Evolutionary conservation across 2,113 vertebrate genomes (phyloP), one percentile per base, ranked within the genome.

Genomic region (Lucifuga dentata): DNA sequence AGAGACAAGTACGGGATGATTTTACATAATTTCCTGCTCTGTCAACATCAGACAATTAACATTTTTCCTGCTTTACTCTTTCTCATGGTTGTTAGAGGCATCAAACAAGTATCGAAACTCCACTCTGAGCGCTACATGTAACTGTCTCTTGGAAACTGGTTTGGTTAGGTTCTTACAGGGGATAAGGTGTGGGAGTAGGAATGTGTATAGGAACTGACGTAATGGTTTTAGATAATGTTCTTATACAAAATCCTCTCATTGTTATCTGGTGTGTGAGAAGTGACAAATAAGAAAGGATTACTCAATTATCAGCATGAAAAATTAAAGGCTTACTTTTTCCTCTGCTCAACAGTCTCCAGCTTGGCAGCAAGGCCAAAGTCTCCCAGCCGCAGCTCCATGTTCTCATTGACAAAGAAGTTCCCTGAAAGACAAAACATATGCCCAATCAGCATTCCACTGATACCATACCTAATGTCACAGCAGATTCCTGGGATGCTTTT

Each of bases 391-490:
- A 99, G 88, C 64, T 99, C 97, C 97, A 99, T 99, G 88, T 96
- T 95, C 84, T 98, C 97, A n/a, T 95, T 99, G 84, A 99, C 93
- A 91, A 99, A 99, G 80, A 99, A 98, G 85, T 99, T 99, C 78
- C 97, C 98, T 99, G 59, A 59, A 78, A 81, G 51, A 77, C 67
- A 66, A 70, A 45, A 40, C 71, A 83, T 78, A 53, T 15, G 50
- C 36, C 36, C 7, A 5, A 78, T 85, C 62, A 84, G 81, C 81
- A 80, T 81, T 83, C 75, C 68, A 53, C 60, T 57, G 38, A 76
- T 76, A 48, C 45, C 66, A 59, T 32, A 4, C 13, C 41, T 16
- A 68, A 69, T 79, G 60, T 64, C 73, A 58, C 41, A 59, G 56
- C 69, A 33, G 71, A 90, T 90, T 83, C 85, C 86, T 76, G 72